A percentile compares a stretch with the other conserved stretches of the same genome.
phyloP scores from a whole-genome alignment of 2,888 invertebrate species.

The Catocala nupta region DNA sequence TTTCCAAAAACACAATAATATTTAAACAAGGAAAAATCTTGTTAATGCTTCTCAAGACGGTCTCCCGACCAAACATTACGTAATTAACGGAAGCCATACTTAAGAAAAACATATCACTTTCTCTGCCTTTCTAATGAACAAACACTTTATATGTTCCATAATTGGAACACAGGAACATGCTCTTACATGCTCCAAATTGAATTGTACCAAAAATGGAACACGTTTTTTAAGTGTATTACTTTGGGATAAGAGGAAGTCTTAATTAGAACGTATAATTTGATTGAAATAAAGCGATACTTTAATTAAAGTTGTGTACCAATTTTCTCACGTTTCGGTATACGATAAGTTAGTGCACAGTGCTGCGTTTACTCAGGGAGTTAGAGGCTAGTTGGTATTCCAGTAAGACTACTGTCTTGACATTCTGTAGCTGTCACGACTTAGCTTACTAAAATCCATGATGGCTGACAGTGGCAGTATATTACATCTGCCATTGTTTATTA shows the following conservation, averaged over 20 bases:
- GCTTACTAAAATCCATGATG: too few relatives aligned
- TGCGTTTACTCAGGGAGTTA: slow-evolving; percentile 28
- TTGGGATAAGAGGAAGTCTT: slow-evolving; percentile 18
- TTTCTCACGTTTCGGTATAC: slow-evolving; percentile 41
- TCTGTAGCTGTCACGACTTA: too few relatives aligned
- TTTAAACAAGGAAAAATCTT: slow-evolving; percentile 19
- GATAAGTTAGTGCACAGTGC: slow-evolving; percentile 23
- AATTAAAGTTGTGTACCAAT: slow-evolving; percentile 24
- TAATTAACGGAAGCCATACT: slow-evolving; percentile 24
- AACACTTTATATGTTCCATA: slow-evolving; percentile 39
- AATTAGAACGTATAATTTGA: slow-evolving; percentile 43
- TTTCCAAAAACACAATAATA: slow-evolving; percentile 20
- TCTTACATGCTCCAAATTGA: slow-evolving; percentile 30
- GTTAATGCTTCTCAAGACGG: slow-evolving; percentile 11
- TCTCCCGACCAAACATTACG: slow-evolving; percentile 1
- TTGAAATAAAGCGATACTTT: slow-evolving; percentile 29
- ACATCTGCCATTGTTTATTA: too few relatives aligned
- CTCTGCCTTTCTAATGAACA: slow-evolving; percentile 41
- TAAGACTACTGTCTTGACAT: background rate
- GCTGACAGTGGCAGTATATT: too few relatives aligned
- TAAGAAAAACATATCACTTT: slow-evolving; percentile 21
- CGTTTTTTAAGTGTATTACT: slow-evolving; percentile 13
- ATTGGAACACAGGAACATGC: slow-evolving; percentile 29
- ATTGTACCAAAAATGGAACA: slow-evolving; percentile 31
- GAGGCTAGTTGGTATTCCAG: slow-evolving; percentile 16